Percentiles rank a stretch among this genome's conserved stretches.
Conservation (phyloP, 1,140 invertebrate genomes). For the Ips nitidus region DNA sequence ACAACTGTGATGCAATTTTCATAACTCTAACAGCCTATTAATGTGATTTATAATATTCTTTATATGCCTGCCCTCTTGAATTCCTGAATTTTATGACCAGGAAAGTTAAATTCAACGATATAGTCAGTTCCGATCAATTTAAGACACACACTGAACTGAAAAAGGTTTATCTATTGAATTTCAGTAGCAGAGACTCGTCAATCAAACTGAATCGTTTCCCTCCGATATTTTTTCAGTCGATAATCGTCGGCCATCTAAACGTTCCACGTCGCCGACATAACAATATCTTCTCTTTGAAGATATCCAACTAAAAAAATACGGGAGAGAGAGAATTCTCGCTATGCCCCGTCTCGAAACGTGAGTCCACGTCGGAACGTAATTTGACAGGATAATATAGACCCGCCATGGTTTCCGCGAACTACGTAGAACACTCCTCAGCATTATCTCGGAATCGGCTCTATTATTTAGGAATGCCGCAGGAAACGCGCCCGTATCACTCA, state of each 20-base stretch:
- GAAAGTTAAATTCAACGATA: no score
- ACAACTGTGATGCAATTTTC: no score
- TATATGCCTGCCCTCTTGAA: no score
- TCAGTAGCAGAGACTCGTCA: no score
- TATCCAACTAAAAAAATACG: background rate
- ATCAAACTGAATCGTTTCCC: no score
- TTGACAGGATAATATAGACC: slow-evolving; percentile 38
- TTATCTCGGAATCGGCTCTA: slow-evolving; percentile 37
- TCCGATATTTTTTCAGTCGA: no score
- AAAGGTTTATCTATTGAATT: no score
- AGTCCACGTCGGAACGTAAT: slow-evolving; percentile 35
- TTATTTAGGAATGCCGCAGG: slow-evolving; percentile 38
- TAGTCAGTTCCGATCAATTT: no score
- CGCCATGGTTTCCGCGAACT: slow-evolving; percentile 36
- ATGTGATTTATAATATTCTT: no score
- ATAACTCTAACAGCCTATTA: no score
- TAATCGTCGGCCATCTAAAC: background rate
- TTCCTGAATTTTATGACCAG: no score
- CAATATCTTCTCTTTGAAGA: slow-evolving; percentile 3
- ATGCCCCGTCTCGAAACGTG: slow-evolving; percentile 30
- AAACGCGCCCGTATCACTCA: slow-evolving; percentile 27
- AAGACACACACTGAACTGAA: no score
- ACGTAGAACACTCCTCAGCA: slow-evolving; percentile 35
- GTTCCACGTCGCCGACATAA: background rate
- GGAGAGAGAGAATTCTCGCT: slow-evolving; percentile 31